phyloP scores from a whole-genome alignment of 2,888 invertebrate species.

The Cryptophagus acutangulus region DNA sequence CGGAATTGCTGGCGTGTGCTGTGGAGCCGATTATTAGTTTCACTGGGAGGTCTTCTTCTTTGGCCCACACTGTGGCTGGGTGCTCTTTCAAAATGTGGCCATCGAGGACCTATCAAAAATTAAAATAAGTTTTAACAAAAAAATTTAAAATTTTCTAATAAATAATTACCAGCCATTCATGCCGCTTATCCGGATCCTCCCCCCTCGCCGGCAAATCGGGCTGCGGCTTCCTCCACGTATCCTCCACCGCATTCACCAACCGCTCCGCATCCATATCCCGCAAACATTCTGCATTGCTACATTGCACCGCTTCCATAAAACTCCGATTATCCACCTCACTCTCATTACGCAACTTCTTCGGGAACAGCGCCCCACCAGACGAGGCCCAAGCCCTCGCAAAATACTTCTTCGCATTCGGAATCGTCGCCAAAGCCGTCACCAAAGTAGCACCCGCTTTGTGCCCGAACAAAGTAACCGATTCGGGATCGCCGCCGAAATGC shows the following conservation, averaged over 20 bases:
- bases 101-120: constrained; percentile 59
- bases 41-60: constrained; percentile 44
- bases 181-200: constrained; percentile 55
- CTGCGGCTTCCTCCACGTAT: constrained; percentile 63
- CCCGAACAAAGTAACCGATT: constrained; percentile 75
- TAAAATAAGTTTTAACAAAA: too few relatives aligned
- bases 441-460: constrained; percentile 79
- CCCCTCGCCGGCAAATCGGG: constrained; percentile 51
- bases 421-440: constrained; percentile 66
- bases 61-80: constrained; percentile 61
- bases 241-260: constrained; percentile 65
- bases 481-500: constrained; percentile 77
- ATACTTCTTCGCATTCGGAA: constrained; percentile 56
- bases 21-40: constrained; percentile 68
- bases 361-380: constrained; percentile 69
- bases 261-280: constrained; percentile 51
- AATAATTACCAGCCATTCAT: constrained; percentile 66
- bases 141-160: constrained; percentile 28
- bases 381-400: constrained; percentile 77
- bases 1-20: constrained; percentile 66
- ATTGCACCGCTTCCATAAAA: constrained; percentile 53
- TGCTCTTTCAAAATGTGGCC: constrained; percentile 64
- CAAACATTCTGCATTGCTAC: constrained; percentile 55
- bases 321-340: constrained; percentile 58
- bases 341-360: constrained; percentile 58